Conservation (phyloP, 2,888 invertebrate genomes). For the Candidula unifasciata region DNA sequence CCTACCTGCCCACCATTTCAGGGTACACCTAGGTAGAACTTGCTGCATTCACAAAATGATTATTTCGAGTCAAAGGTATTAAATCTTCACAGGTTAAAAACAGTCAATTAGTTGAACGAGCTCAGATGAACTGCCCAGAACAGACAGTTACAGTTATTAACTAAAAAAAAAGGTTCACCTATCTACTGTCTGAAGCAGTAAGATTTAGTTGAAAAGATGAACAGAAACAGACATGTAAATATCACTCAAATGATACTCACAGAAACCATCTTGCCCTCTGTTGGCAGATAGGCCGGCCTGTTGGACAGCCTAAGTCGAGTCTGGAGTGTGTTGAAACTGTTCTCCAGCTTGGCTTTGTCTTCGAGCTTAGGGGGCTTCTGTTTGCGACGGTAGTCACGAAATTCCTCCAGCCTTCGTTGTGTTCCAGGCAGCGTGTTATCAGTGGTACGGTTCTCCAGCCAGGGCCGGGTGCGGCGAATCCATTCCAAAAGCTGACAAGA, state of each 20-base stretch:
- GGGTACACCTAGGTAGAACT: too few species aligned
- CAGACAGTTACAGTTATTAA: too few species aligned
- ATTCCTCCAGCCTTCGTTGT: conserved; percentile 98
- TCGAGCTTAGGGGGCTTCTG: conserved; percentile 99
- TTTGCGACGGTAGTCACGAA: conserved; percentile 98
- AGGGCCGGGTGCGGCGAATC: conserved; percentile 98
- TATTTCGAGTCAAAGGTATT: too few species aligned
- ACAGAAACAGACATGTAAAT: background rate
- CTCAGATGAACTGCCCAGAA: too few species aligned
- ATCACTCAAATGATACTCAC: conserved; percentile 81
- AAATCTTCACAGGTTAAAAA: too few species aligned
- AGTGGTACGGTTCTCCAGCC: conserved; percentile 82
- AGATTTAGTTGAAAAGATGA: background rate
- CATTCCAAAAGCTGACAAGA: conserved; percentile 91
- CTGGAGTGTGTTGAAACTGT: conserved; percentile 99
- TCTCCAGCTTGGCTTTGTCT: conserved; percentile 99
- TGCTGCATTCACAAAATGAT: too few species aligned
- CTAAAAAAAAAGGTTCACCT: too few species aligned
- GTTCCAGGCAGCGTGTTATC: conserved; percentile 98
- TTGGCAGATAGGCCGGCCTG: conserved; percentile 99
- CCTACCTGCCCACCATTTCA: too few species aligned
- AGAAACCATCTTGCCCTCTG: conserved; percentile 98
- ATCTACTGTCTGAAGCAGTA: too few species aligned
- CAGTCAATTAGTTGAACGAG: too few species aligned
- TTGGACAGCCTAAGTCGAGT: conserved; percentile 98